Evolutionary conservation across 2,797 vertebrate species (phyloP), one percentile per base, ranked within the genome.

Genomic region (Anomalospiza imberbis): DNA sequence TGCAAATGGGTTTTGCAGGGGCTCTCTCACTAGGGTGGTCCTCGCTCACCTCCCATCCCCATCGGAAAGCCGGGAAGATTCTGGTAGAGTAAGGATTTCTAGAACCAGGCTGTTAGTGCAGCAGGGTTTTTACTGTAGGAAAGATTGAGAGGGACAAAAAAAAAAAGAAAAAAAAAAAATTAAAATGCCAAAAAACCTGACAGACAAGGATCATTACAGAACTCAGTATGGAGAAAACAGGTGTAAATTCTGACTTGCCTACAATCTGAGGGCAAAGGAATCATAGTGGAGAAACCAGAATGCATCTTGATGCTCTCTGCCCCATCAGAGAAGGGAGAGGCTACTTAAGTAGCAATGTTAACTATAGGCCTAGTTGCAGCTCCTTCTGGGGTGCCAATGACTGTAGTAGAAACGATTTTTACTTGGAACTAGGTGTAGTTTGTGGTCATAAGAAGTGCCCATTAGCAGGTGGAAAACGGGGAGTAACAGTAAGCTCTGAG

Each of bases 11-110:
- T 24, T 60, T 55, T 77, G 17, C 5, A 45, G 13, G 12, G 20
- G 2, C 1, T 40, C 13, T 19, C 14, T 31, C 1, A 0, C 12
- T 17, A 38, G 15, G 2, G 2, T 71, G 31, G n/a, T 34, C 12
- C 9, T 62, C 0, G 0, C 5, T 26, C 2, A 17, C 7, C 8
- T 42, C 31, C 31, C 20, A n/a, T 5, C 8, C 12, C 13, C 0
- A 0, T 6, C 0, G 0, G 21, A 77, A 88, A 70, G 18, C 24
- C 6, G 2, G 38, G 44, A n/a, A 38, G 5, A 3, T 38, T 63
- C 57, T 62, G 36, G 4, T 36, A 55, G 34, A 45, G 4, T 13
- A 17, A 58, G 28, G 6, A n/a, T 91, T 89, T 75, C 50, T 17
- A 55, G 40, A 60, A 60, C 20, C 2, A 47, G 31, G 6, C 6